Evolutionary conservation across 2,797 vertebrate species (phyloP).

Genomic region (Alcedo atthis): DNA sequence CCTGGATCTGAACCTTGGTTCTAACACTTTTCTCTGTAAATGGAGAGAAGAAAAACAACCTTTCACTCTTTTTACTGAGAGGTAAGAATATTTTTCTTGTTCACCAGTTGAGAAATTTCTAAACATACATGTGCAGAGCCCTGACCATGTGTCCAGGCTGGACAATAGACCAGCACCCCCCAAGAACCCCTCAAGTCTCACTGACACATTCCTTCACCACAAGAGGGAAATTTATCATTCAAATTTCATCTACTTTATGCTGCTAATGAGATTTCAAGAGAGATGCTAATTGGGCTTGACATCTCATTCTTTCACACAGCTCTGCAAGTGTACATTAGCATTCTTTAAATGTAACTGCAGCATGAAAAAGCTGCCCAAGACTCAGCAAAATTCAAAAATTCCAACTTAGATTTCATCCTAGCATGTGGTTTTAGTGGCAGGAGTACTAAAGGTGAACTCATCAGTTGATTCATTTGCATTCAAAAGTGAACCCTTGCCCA

Average conservation of each 20-base stretch:
- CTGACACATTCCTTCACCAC: slow-evolving; percentile 13
- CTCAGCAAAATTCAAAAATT: not conserved
- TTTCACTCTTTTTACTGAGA: not conserved
- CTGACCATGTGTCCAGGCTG: not conserved
- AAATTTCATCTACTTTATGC: slow-evolving; percentile 33
- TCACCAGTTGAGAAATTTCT: not conserved
- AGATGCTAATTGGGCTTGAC: slow-evolving; percentile 6
- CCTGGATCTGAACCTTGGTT: not conserved
- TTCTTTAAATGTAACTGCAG: not conserved
- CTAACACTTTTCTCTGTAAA: not conserved
- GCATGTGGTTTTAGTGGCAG: not conserved
- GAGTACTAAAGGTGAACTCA: not conserved
- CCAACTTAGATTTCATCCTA: not conserved
- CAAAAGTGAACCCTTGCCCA: not conserved
- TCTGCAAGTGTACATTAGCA: not conserved
- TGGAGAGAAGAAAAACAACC: no score
- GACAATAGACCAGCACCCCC: not conserved
- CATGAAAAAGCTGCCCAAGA: not conserved
- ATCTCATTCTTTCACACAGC: not conserved
- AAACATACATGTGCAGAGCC: not conserved
- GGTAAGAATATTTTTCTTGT: not conserved
- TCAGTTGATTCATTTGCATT: not conserved
- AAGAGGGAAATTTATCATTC: slow-evolving; percentile 8
- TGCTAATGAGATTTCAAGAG: slow-evolving; percentile 52
- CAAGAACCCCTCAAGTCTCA: not conserved